Base-by-base conservation (phyloP, 2,888 invertebrate species). In the Chymomyza caudatula region DNA sequence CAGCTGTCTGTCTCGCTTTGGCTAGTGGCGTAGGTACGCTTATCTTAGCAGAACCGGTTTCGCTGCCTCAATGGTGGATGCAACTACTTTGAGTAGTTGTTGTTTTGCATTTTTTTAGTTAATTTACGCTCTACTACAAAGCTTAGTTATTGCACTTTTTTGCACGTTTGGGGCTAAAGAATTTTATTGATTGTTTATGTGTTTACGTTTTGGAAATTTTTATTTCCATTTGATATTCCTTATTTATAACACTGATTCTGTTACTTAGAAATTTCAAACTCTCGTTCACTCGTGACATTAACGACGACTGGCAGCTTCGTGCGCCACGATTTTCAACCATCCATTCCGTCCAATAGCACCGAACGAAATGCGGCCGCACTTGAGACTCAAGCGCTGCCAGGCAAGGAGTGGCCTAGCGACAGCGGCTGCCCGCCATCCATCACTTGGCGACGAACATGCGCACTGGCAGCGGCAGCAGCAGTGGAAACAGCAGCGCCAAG, bases 291-390 rank as follows among this genome's bases (percentile, higher is more conserved):
- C 43, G 55, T 54, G 57, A 64, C 67, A 58, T 77, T 74, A 64
- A 62, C 51, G 59, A 22, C 29, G 44, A 73, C 78, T 19, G 47
- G 19, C 47, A 70, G 81, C 81, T 81, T 77, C 80, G 77, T 78
- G 81, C 84, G 77, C 64, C 84, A 75, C 86, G 74, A 88, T 78
- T 82, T 78, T 67, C 54, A 77, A 65, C 51, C 84, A 86, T 87
- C 89, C 88, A 83, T 79, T 84, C 88, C 86, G 85, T 88, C 87
- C 90, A 90, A 89, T 90, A 87, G 88, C 88, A 88, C 89, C 85
- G 84, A 87, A 84, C 86, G 88, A 89, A 83, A 87, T 70, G 73
- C 43, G 47, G 11, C 53, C 29, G 54, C 70, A 54, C 67, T 69
- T 71, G 60, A 60, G 58, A 66, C 67, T 55, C 44, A 43, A 25